Base-by-base conservation (phyloP, 2,888 invertebrate species). In the Trachelus stipa region DNA sequence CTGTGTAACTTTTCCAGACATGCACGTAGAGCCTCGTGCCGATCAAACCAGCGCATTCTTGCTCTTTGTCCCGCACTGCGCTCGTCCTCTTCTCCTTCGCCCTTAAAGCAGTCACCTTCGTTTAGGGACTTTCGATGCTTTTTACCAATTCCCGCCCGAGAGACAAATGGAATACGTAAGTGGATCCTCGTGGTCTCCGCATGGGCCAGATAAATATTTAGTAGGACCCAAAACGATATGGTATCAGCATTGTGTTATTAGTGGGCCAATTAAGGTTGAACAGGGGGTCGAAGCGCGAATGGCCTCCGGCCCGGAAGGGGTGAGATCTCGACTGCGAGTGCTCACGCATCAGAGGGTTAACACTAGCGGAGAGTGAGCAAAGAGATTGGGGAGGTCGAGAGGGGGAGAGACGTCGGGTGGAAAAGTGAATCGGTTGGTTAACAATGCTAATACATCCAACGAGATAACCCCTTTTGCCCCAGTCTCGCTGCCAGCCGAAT, bases 391-490 rank as follows among this genome's bases (percentile, higher is more conserved):
- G 81, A 83, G 84, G 84, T 87, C 86, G 84, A 87, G 88, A 33
- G 34, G 34, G 11, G 34, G 34, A 34, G 34, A 34, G 34, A 34
- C 34, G 34, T 34, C 34, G 84, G 86, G 85, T 82, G 86, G 83
- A 87, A 84, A 83, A 84, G 82, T 81, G 80, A 86, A 84, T 90
- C 88, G 87, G 86, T 90, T 88, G 87, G 89, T 90, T 90, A 90
- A 90, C 90, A 90, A 90, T 90, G 90, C 90, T 90, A 90, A 90
- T 90, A 88, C 89, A 89, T 88, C 88, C 81, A 40, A 71, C 69
- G 75, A 68, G 68, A 75, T 77, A 76, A 33, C 73, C 73, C 68
- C 78, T 37, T 80, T 80, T 79, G 78, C 81, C 76, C 80, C 75
- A 79, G 75, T 83, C 82, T 71, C 37, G 73, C 79, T 77, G 15